Evolutionary conservation across 2,888 invertebrate genomes (phyloP), one percentile per base, ranked within the genome.

Genomic region (Folsomia manolachei): DNA sequence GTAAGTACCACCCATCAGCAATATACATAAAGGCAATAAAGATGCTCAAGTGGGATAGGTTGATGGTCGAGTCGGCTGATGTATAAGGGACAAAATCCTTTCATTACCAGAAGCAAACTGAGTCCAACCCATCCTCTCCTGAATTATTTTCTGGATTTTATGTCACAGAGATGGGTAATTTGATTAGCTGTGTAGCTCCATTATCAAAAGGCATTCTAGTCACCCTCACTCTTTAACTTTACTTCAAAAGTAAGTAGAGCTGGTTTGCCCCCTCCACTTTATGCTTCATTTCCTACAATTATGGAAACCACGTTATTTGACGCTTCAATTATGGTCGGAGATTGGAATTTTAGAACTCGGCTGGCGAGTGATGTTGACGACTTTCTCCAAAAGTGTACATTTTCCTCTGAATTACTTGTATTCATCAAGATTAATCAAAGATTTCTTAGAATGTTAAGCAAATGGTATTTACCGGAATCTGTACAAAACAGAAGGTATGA

Each of bases 21-120:
- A 18, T 63, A 63, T 63, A n/a, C 63, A 63, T 63, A n/a, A n/a
- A 2, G 63, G 27, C 27, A 63, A 63, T 63, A 63, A 63, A 63
- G 63, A 63, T 63, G 63, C 27, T 63, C 27, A 25, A 27, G 63
- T 14, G n/a, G 26, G 18, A 7, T 7, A 11, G 27, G 9, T 56
- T 56, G 4, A n/a, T n/a, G n/a, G n/a, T n/a, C n/a, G n/a, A n/a
- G n/a, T n/a, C n/a, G n/a, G n/a, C 56, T 56, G 21, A 7, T 56
- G 18, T 14, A 56, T 56, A 19, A 56, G n/a, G n/a, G n/a, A n/a
- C n/a, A n/a, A n/a, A n/a, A n/a, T n/a, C n/a, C n/a, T n/a, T n/a
- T n/a, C 7, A 56, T n/a, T 19, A 19, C 56, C 56, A 56, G 56
- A n/a, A 56, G 56, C 56, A 7, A 56, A 18, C n/a, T 11, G 51